Evolutionary conservation across 1,140 invertebrate genomes (phyloP), one percentile per base, ranked within the genome.

Genomic region (Microplitis demolitor): DNA sequence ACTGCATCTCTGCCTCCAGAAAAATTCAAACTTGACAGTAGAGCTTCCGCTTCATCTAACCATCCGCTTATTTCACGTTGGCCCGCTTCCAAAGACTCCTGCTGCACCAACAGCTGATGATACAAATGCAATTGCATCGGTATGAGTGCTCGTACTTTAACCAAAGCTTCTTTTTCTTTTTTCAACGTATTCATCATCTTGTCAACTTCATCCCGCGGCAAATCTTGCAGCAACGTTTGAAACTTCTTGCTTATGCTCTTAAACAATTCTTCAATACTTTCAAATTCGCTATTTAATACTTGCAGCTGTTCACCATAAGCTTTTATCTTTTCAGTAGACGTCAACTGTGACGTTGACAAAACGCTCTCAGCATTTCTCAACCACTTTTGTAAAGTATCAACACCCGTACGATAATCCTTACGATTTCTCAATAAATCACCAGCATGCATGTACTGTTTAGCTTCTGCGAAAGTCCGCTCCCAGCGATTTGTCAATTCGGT

Each of bases 131-230:
- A 84, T 74, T 95, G 92, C 70, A 92, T 90, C 0, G 95, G 94
- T 62, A 96, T 92, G 68, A 92, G 88, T 4, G 95, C 94, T 60
- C 95, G 88, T 4, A 97, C 91, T 78, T 90, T 90, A 0, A 97
- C 93, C 16, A 98, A 86, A 2, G 91, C 90, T 84, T 97, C 96
- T 85, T 96, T 96, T 78, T 97, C 94, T 78, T 93, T 93, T 82
- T 98, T 98, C 33, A 98, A 84, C 2, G 93, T 93, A 51, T 92
- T 91, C 93, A 98, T 95, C 91, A 97, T 96, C 62, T 90, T 90
- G 74, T 97, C 95, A 3, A 98, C 95, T 79, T 97, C 95, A 50
- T 97, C 95, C 24, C 95, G 90, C 0, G 93, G 92, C n/a, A 97
- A 87, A 82, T 98, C 95, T 77, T 94, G 94, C 14, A 98, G 96